Conservation (phyloP, 2,113 vertebrate species). For the Nerophis ophidion region DNA sequence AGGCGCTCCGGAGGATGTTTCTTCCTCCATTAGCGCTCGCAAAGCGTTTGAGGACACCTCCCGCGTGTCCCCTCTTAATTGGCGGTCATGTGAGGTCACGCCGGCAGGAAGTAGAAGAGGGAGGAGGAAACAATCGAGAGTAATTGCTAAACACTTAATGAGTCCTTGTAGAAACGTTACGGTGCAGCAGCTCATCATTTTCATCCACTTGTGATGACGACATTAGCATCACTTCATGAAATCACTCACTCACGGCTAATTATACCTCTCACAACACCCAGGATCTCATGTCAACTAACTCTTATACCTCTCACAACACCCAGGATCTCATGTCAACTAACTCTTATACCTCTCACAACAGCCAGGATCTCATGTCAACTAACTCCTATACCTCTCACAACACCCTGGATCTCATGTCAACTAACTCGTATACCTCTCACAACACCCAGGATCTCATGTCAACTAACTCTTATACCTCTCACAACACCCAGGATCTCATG, state of each 20-base stretch:
- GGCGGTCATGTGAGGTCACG: slow-evolving; percentile 25
- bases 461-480: no score
- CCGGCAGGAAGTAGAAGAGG: slow-evolving; percentile 13
- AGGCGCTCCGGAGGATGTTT: background rate
- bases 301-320: no score
- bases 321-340: no score
- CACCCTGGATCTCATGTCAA: no score
- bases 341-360: no score
- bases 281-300: no score
- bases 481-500: no score
- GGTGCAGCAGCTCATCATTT: slow-evolving; percentile 36
- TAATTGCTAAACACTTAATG: slow-evolving; percentile 44
- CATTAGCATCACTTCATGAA: slow-evolving; percentile 47
- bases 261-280: no score
- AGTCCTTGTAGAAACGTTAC: slow-evolving; percentile 36
- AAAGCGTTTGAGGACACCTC: slow-evolving; percentile 11
- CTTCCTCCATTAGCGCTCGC: slow-evolving; percentile 17
- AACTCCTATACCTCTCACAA: no score
- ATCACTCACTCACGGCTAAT: slow-evolving; percentile 24
- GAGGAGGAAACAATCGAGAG: slow-evolving; percentile 16
- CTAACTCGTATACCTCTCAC: no score
- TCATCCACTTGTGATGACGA: slow-evolving; percentile 44
- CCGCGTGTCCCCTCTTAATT: slow-evolving; percentile 22
- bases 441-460: no score
- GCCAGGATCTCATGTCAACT: no score